Percentiles rank a stretch among this genome's conserved stretches.
Conservation (phyloP, 2,797 vertebrate genomes). For the Melanotaenia maccullochi region DNA sequence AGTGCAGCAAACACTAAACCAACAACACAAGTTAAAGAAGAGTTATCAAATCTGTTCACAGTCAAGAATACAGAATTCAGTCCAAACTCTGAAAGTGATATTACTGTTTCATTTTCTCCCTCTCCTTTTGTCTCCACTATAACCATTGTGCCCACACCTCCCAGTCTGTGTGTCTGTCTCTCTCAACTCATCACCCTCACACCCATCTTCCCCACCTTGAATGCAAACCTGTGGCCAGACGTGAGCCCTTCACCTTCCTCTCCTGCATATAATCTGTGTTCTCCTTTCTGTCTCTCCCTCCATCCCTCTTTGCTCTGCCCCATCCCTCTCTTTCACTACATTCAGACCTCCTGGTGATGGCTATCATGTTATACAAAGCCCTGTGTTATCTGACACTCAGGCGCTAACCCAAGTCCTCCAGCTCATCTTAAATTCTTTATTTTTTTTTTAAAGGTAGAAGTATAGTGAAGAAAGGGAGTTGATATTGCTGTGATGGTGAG, state of each 20-base stretch:
- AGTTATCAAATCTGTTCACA: constrained; percentile 52
- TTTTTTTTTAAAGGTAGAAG: constrained; percentile 59
- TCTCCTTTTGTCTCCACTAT: constrained; percentile 66
- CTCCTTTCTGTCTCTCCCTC: constrained; percentile 18
- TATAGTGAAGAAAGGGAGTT: constrained; percentile 37
- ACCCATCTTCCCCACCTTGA: constrained; percentile 41
- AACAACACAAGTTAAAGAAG: not conserved
- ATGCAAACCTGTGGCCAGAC: constrained; percentile 64
- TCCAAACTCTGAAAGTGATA: constrained; percentile 75
- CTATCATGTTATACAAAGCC: constrained; percentile 79
- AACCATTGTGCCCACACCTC: constrained; percentile 67
- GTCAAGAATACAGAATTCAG: constrained; percentile 36
- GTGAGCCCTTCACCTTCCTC: constrained; percentile 46
- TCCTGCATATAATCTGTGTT: constrained; percentile 44
- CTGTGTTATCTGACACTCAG: constrained; percentile 77
- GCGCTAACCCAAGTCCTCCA: constrained; percentile 63
- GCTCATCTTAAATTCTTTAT: constrained; percentile 37
- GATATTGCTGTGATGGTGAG: constrained; percentile 48
- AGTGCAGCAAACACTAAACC: not conserved
- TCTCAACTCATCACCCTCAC: constrained; percentile 54
- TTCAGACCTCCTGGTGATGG: constrained; percentile 70
- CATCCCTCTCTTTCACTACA: constrained; percentile 53
- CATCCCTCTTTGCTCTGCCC: constrained; percentile 3
- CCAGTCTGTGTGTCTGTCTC: constrained; percentile 57
- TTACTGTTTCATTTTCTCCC: constrained; percentile 69